These are phyloP conservation scores for Antheraea pernyi DNA, from an alignment of 1,140 invertebrate genomes.

Conservation along the genomic window DNA sequence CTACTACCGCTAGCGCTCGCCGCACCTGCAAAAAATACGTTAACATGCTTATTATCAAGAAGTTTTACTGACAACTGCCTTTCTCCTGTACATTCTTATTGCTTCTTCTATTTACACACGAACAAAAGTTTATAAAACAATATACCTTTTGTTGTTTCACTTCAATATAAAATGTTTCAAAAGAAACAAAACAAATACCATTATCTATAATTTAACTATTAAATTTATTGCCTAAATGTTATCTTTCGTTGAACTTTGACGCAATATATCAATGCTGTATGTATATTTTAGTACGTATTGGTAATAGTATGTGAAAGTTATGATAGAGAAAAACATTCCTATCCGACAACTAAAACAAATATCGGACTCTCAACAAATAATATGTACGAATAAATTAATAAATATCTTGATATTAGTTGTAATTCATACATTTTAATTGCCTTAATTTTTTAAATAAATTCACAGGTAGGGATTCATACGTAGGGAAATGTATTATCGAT, in stretches of 20 bases:
- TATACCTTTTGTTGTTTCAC: not conserved
- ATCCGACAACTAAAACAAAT: not conserved
- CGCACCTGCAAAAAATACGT: constrained; percentile 48
- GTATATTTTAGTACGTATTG: not conserved
- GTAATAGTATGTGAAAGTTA: constrained; percentile 3
- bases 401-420: not conserved
- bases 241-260: constrained; percentile 1
- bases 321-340: not conserved
- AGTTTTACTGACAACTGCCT: constrained; percentile 14
- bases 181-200: not conserved
- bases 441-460: constrained; percentile 55
- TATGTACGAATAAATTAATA: not conserved
- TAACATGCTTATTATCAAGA: constrained; percentile 16
- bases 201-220: constrained; percentile 2
- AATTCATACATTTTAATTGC: constrained; percentile 3
- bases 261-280: not conserved
- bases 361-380: not conserved
- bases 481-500: constrained; percentile 74
- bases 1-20: constrained; percentile 36
- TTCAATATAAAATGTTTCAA: not conserved
- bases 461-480: constrained; percentile 45
- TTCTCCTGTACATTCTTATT: constrained; percentile 14
- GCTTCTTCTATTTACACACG: not conserved
- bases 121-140: not conserved
- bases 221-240: not conserved